phyloP scores from a whole-genome alignment of 2,888 invertebrate genomes.

The Rhogogaster chlorosoma region DNA sequence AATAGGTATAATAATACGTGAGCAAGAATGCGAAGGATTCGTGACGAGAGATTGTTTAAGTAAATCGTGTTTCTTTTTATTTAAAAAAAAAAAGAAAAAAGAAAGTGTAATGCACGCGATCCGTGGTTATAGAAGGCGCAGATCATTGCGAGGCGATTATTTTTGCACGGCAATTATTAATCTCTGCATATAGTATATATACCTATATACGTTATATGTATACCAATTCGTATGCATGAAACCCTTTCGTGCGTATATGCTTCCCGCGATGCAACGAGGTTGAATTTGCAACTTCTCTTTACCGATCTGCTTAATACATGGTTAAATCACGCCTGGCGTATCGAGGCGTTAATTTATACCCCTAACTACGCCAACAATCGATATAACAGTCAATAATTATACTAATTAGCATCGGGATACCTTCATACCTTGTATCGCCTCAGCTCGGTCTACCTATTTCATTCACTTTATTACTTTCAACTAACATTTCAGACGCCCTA shows the following conservation, averaged over 20 bases:
- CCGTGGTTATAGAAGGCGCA: conserved; percentile 7
- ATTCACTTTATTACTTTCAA: conserved; percentile 27
- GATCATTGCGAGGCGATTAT: conserved; percentile 49
- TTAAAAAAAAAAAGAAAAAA: background rate
- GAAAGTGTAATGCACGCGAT: conserved; percentile 36
- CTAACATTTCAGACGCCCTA: conserved; percentile 67
- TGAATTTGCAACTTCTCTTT: conserved; percentile 32
- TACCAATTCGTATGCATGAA: background rate
- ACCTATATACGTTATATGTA: background rate
- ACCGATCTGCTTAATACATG: conserved; percentile 28
- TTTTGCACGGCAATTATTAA: conserved; percentile 51
- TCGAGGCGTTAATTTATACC: background rate
- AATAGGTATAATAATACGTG: background rate
- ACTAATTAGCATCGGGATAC: conserved; percentile 19
- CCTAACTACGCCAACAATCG: background rate
- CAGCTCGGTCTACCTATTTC: background rate
- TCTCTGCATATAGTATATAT: conserved; percentile 22
- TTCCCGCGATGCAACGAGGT: conserved; percentile 22
- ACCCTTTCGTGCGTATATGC: background rate
- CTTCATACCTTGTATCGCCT: background rate
- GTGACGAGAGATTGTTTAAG: conserved; percentile 33
- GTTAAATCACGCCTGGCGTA: conserved; percentile 37
- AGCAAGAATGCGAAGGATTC: conserved; percentile 2
- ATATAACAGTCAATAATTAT: conserved; percentile 26
- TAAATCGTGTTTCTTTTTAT: conserved; percentile 26